Conservation (phyloP, 2,113 vertebrate genomes). For the Daubentonia madagascariensis region DNA sequence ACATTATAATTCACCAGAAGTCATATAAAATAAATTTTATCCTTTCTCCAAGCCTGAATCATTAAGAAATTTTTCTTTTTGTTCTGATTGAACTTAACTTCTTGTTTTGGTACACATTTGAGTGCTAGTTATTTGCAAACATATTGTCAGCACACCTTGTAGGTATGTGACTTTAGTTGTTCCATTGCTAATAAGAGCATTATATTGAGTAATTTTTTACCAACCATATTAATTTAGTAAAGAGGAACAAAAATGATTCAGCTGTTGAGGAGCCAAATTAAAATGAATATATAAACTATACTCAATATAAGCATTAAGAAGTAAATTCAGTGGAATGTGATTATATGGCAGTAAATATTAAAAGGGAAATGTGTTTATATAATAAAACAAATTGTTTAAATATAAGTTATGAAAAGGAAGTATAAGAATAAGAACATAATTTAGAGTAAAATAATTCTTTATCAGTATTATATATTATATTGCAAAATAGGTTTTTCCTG, state of each 20-base stretch:
- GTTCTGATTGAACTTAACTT: background rate
- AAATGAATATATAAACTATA: background rate
- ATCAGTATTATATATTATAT: background rate
- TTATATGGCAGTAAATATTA: background rate
- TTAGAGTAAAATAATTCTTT: background rate
- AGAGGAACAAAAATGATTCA: background rate
- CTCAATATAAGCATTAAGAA: background rate
- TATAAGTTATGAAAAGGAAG: background rate
- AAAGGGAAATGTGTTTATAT: background rate
- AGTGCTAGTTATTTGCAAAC: background rate
- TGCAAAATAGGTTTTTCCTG: background rate
- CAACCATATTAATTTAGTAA: background rate
- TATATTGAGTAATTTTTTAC: background rate
- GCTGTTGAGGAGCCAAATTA: background rate
- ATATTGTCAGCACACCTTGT: background rate
- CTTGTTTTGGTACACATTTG: background rate
- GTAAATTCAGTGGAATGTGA: background rate
- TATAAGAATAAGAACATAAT: background rate
- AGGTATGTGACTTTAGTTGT: background rate
- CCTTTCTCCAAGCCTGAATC: background rate
- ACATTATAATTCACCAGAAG: background rate
- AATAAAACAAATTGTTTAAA: background rate
- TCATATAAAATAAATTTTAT: background rate
- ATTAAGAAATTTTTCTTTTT: background rate
- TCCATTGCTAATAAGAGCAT: background rate